Evolutionary conservation across 53 echinoderm and acorn worm genomes (phyloP), one percentile per base, ranked within the genome.

Genomic region (Patiria pectinifera): DNA sequence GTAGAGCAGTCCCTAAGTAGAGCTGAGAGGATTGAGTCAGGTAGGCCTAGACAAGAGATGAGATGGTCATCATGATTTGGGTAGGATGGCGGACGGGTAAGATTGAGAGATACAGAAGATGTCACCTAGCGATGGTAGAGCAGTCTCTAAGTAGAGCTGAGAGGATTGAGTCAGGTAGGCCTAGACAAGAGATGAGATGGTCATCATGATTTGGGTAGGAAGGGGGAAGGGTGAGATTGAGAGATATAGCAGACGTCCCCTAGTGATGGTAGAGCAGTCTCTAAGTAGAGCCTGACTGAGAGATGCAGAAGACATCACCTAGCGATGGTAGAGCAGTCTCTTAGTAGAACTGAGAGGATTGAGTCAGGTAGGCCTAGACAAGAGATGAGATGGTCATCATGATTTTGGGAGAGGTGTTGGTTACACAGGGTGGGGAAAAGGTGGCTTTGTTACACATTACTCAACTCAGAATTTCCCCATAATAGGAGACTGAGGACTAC

Each of bases 1-100:
- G 97, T 48, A 98, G 8, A 23, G 94, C 96, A 35, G 99, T 97
- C 91, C 97, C 99, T 35, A 99, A 87, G 58, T 99, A 99, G 70
- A 99, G 96, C 92, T 99, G 99, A 77, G 99, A 99, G 0, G 99
- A 99, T 85, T 99, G 99, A 11, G 99, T 99, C 87, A 99, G 78
- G 88, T 85, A 99, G 1, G 99, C 97, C 99, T 99, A 76, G 14
- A 86, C 14, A 89, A 48, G 7, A 59, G 11, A 14, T 5, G 35
- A 59, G 69, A 18, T 21, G 16, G 53, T 53, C 53, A 3, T 60
- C 8, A 60, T 60, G 60, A 60, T 11, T 60, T 60, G 60, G 60
- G 2, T 35, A 35, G 35, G 62, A 11, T 14, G 60, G 60, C 97
- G 18, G 97, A 96, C 45, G 95, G 90, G 84, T 99, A 97, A 4